Percentiles rank a stretch among this genome's conserved stretches.
Evolutionary conservation across 2,113 vertebrate genomes (phyloP).

Genomic region (Neodontobutis hainanensis): DNA sequence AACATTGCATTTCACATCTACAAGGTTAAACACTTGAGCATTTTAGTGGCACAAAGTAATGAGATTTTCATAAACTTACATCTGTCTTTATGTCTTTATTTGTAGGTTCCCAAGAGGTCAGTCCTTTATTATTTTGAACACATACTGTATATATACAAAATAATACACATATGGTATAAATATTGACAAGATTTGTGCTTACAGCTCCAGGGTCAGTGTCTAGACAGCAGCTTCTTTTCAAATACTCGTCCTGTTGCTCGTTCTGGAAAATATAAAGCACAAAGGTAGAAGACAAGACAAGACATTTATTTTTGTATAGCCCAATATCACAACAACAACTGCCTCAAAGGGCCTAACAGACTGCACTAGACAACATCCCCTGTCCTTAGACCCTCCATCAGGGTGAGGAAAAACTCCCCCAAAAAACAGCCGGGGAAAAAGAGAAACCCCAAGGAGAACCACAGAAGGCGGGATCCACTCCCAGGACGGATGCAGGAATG

Average conservation of each 20-base stretch:
- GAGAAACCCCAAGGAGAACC: too few relatives aligned
- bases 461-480: too few relatives aligned
- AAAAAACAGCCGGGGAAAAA: too few relatives aligned
- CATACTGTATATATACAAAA: too few relatives aligned
- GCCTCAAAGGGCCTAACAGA: too few relatives aligned
- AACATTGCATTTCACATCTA: slow-evolving; percentile 79
- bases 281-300: slow-evolving; percentile 71
- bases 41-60: background rate
- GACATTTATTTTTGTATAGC: too few relatives aligned
- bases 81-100: slow-evolving; percentile 11
- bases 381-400: too few relatives aligned
- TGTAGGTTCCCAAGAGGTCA: slow-evolving; percentile 75
- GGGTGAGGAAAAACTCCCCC: too few relatives aligned
- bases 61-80: too few relatives aligned
- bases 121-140: slow-evolving; percentile 2
- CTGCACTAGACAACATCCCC: too few relatives aligned
- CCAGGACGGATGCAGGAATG: too few relatives aligned
- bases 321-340: too few relatives aligned
- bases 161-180: background rate
- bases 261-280: slow-evolving; percentile 75
- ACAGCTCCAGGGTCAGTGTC: slow-evolving; percentile 65
- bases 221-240: slow-evolving; percentile 75
- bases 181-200: background rate
- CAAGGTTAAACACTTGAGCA: slow-evolving; percentile 56
- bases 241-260: slow-evolving; percentile 63